Evolutionary conservation across 2,113 vertebrate genomes (phyloP), one percentile per base, ranked within the genome.

Genomic region (Felis catus): DNA sequence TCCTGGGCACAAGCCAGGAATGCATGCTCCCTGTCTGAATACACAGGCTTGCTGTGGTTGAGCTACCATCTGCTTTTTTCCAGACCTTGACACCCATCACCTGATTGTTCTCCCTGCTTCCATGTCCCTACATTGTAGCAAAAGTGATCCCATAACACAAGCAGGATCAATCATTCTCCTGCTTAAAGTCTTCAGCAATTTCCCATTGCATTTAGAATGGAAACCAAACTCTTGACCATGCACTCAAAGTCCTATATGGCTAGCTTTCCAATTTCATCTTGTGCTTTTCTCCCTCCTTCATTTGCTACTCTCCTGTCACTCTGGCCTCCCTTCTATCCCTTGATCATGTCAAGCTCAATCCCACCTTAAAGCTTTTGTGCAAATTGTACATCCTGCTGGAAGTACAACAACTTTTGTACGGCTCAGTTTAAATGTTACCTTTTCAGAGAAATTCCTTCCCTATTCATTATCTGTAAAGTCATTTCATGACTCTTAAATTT

Each of bases 231-330:
- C 55, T 63, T 27, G 29, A 45, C 7, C 21, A 5, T 0, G 14
- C 19, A 29, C 10, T 53, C 7, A 33, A 27, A 25, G 41, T 29
- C 10, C 45, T 39, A 11, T 13, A n/a, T 65, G 36, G 31, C 6
- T 23, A 33, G 12, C 18, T 70, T 82, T 48, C 41, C 33, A 39
- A 6, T 65, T 21, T 82, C 27, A 63, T 29, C 45, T 84, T 70
- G n/a, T 27, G 39, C 13, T 12, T 14, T 13, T 27, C 39, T 23
- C 6, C 0, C 0, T 33, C 51, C 71, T 13, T 45, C 33, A 12
- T 16, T 36, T 31, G 27, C 11, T 36, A 90, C n/a, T 88, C 12
- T 21, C 16, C 14, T 10, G 14, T 66, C 73, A 74, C 68, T 16
- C 53, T 90, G 53, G 79, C 39, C 21, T 88, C 45, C 66, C 48